A percentile compares a stretch with the other conserved stretches of the same genome.
Evolutionary conservation across 2,113 vertebrate genomes (phyloP).

Genomic region (Sinocyclocheilus anophthalmus): DNA sequence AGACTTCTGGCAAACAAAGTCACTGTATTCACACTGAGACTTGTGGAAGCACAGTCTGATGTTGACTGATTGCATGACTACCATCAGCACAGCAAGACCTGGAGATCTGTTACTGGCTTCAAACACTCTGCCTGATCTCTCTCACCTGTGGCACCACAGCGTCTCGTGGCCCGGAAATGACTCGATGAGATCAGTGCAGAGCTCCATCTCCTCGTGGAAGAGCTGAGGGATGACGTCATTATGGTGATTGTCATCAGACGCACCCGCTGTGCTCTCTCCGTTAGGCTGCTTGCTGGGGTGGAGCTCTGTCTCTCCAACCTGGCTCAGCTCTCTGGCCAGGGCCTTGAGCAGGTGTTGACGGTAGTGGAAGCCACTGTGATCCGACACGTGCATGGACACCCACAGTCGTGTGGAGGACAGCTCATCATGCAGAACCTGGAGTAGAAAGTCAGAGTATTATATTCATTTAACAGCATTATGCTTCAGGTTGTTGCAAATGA

Average conservation of each 20-base stretch:
- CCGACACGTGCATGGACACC: slow-evolving; percentile 94
- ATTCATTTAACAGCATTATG: background rate
- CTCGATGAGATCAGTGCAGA: slow-evolving; percentile 91
- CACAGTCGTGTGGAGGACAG: slow-evolving; percentile 88
- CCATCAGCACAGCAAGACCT: slow-evolving; percentile 20
- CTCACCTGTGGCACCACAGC: slow-evolving; percentile 97
- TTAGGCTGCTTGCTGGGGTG: slow-evolving; percentile 69
- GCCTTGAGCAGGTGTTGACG: slow-evolving; percentile 93
- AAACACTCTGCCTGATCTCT: background rate
- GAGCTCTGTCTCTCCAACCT: slow-evolving; percentile 60
- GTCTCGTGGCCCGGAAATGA: slow-evolving; percentile 94
- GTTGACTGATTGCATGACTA: background rate
- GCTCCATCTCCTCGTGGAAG: slow-evolving; percentile 87
- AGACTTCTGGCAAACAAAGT: slow-evolving; percentile 47
- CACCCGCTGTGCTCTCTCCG: slow-evolving; percentile 60
- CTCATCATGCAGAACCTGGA: slow-evolving; percentile 90
- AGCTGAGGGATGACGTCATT: slow-evolving; percentile 62
- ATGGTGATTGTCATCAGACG: slow-evolving; percentile 53
- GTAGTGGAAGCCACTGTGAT: slow-evolving; percentile 98
- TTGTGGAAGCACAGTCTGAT: slow-evolving; percentile 7
- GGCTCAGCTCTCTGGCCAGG: slow-evolving; percentile 75
- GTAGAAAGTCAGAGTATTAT: background rate
- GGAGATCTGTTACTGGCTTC: background rate
- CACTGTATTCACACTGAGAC: slow-evolving; percentile 17
- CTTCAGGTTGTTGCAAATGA: background rate